These are phyloP conservation scores for Polypterus senegalus DNA, from an alignment of 2,113 vertebrate species.

Conservation along the genomic window DNA sequence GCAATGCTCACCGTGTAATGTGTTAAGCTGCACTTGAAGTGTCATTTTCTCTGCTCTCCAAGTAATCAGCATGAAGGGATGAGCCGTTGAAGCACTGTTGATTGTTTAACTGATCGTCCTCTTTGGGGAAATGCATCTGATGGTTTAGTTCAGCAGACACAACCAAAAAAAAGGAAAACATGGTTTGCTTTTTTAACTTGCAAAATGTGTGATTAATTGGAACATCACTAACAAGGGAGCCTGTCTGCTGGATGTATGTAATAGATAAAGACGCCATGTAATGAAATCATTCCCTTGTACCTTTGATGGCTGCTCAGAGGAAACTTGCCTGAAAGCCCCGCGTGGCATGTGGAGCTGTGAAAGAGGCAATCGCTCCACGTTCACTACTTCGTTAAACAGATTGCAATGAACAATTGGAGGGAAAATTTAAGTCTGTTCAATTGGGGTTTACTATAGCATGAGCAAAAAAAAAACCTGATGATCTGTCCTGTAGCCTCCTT, in stretches of 20 bases:
- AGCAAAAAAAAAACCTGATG: too few relatives aligned
- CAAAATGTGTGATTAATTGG: conserved; percentile 31
- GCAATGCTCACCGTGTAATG: too few relatives aligned
- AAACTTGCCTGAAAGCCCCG: conserved; percentile 43
- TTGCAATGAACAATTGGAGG: conserved; percentile 53
- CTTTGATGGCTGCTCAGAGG: conserved; percentile 55
- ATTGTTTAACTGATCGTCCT: not conserved
- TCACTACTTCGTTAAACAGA: conserved; percentile 44
- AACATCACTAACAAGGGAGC: conserved; percentile 33
- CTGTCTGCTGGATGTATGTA: conserved; percentile 40
- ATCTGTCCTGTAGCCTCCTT: too few relatives aligned
- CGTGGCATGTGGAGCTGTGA: conserved; percentile 38
- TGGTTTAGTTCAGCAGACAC: not conserved
- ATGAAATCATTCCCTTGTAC: conserved; percentile 66
- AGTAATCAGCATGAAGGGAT: conserved; percentile 15
- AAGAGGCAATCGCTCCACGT: too few relatives aligned
- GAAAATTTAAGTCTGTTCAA: too few relatives aligned
- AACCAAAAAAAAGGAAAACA: not conserved
- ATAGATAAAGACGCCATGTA: conserved; percentile 59
- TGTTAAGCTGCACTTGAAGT: conserved; percentile 19
- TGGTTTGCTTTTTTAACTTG: conserved; percentile 33
- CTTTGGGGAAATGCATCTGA: not conserved
- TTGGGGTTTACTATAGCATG: too few relatives aligned
- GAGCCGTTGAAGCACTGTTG: not conserved
- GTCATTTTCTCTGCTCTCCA: conserved; percentile 19